Evolutionary conservation across 2,113 vertebrate genomes (phyloP).

Genomic region (Cynopterus brachyotis): DNA sequence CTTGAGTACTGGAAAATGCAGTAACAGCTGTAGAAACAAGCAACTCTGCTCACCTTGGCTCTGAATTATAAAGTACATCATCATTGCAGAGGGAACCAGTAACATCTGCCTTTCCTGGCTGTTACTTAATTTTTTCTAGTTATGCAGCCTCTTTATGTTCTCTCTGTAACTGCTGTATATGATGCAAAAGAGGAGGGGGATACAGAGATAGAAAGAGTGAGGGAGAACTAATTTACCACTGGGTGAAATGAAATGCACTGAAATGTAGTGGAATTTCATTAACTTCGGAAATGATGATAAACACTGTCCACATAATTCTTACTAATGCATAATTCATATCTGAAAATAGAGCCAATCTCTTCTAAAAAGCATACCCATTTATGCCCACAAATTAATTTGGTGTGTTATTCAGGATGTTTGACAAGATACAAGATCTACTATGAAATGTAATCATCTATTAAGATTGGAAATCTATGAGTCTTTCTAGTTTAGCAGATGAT

Average conservation of each 20-base stretch:
- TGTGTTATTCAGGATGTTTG: slow-evolving; percentile 66
- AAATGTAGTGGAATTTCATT: slow-evolving; percentile 73
- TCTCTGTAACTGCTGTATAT: slow-evolving; percentile 66
- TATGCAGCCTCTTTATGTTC: slow-evolving; percentile 46
- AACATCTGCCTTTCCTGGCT: slow-evolving; percentile 61
- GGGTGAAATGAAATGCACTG: slow-evolving; percentile 63
- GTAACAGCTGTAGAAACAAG: slow-evolving; percentile 45
- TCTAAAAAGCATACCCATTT: slow-evolving; percentile 74
- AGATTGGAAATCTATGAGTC: slow-evolving; percentile 65
- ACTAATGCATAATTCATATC: slow-evolving; percentile 74
- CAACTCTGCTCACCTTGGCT: not conserved
- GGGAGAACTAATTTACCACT: slow-evolving; percentile 73
- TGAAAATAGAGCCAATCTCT: slow-evolving; percentile 77
- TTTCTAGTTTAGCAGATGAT: slow-evolving; percentile 76
- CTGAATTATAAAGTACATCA: not conserved
- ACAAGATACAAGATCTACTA: slow-evolving; percentile 76
- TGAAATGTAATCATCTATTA: slow-evolving; percentile 76
- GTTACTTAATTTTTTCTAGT: slow-evolving; percentile 61
- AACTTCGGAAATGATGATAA: slow-evolving; percentile 74
- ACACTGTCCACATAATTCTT: slow-evolving; percentile 76
- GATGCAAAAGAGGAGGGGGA: slow-evolving; percentile 66
- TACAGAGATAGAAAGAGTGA: slow-evolving; percentile 64
- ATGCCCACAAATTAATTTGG: slow-evolving; percentile 74
- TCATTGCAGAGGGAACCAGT: slow-evolving; percentile 9
- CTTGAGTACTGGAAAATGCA: slow-evolving; percentile 7